Evolutionary conservation across 1,140 invertebrate genomes (phyloP), one percentile per base, ranked within the genome.

Genomic region (Hycleus cichorii): DNA sequence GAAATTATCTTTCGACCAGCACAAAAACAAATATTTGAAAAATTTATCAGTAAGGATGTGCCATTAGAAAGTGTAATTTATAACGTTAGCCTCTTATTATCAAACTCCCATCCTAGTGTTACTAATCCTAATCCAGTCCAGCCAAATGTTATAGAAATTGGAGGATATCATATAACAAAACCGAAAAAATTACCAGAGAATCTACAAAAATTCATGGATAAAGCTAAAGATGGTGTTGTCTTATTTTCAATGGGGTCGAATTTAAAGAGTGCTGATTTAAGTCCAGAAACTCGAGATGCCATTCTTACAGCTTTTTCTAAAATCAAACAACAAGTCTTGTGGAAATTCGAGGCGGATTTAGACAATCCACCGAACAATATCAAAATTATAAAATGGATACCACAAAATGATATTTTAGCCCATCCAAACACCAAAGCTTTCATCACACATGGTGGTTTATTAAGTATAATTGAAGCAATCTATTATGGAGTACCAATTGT

Each of bases 381-480:
- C 0, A 71, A 73, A 11, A 59, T 75, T 7, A 59, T 67, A 0
- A 68, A 66, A 26, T 80, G 83, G 83, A 74, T 83, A 49, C 81
- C 82, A 10, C 83, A 85, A 63, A 81, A 82, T 60, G 78, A 81
- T 64, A 65, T 85, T 53, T 69, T 85, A 59, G 68, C 62, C 9
- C 69, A 70, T 63, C 65, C 64, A 5, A 69, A 70, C 53, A n/a
- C 65, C 11, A 65, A 58, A 53, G 39, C 63, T 3, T 69, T 70
- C 50, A 67, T 70, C 24, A 62, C 63, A 3, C 68, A 70, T 49
- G 62, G 63, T 6, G 68, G 68, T 4, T 32, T 63, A 12, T 47
- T 65, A 40, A 70, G 67, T 49, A 67, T 62, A 7, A 60, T 59
- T 3, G 81, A 83, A 65, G 72, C 76, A 0, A 65, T 78, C 0